Base-by-base conservation (phyloP, 2,888 invertebrate genomes). In the Eristalinus sepulchralis region DNA sequence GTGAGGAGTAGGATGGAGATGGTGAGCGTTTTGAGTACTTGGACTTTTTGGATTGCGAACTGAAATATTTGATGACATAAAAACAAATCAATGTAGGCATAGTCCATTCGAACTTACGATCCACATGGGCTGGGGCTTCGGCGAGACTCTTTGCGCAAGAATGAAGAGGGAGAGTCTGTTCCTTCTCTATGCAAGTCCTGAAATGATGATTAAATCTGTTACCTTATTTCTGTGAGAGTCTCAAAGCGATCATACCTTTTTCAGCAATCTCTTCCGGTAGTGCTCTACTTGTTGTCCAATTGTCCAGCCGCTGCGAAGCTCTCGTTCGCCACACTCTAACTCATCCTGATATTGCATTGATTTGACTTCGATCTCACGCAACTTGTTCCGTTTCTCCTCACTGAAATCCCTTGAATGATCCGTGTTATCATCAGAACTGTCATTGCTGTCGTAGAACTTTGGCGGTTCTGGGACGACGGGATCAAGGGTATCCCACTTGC, bases 341-440 rank as follows among this genome's bases (percentile, higher is more conserved):
- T 98, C 98, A 93, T 99, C 99, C 92, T 98, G 98, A 94, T 98
- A 99, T 91, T 97, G 97, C 93, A 99, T 95, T 71, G 97, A 97
- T 93, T 98, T 97, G 89, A 98, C 95, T 94, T 99, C 99, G 90
- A 99, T 97, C 92, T 99, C 98, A 27, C 99, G 94, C 79, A 97
- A 92, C 90, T 95, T 95, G 88, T 94, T 95, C 62, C 97, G 95
- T 89, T 96, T 94, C 90, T 96, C 95, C 90, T 95, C 96, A 75
- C 94, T 94, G 89, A 94, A 94, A 90, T 95, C 95, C n/a, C 88
- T 88, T 0, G 89, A 82, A 89, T 92, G 92, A 67, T 93, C 93
- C 2, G 91, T 92, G 17, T 89, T 90, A 1, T 88, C 92, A 2
- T 71, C 85, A 2, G 73, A 90, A 63, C 89, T 90, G 1, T 90